Evolutionary conservation across 2,797 vertebrate species (phyloP), one percentile per base, ranked within the genome.

Genomic region (Leptoclinus maculatus): DNA sequence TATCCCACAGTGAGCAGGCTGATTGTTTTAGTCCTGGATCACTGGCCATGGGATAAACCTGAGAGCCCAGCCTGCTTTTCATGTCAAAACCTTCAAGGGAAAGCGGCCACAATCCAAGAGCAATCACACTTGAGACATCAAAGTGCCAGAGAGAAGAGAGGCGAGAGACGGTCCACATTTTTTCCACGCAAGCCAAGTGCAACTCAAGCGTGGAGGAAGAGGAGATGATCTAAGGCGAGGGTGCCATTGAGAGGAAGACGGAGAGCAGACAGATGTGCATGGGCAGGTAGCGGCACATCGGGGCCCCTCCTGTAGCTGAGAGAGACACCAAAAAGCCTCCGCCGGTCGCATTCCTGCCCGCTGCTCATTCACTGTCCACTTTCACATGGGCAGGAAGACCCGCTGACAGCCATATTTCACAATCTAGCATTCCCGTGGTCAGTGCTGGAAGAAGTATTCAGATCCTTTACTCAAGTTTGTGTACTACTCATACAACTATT

Each of bases 61-160:
- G 92, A 96, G 94, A 94, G 91, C 91, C 84, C 86, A 80, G 91
- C 87, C 91, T 91, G 94, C 95, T 95, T 95, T 95, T 96, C 94
- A 95, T 95, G 95, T 95, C 95, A 94, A 94, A 93, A 89, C 86
- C 94, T 95, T 94, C 94, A 95, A 95, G 93, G 92, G 88, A 93
- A 92, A 93, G 92, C 93, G 64, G 89, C 92, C 89, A 86, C 91
- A 88, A 93, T 95, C 94, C 95, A 93, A 94, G 89, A 89, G 94
- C 95, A 95, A 96, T 96, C 95, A 95, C 94, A 96, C 95, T 95
- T 95, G 88, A 96, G 91, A 96, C 95, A 95, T 96, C 96, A 96
- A 96, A 96, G 96, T 91, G 79, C 76, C 85, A 89, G 76, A 56
- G 87, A 90, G 90, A 88, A 89, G 90, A 91, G 92, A 93, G 89